phyloP scores from a whole-genome alignment of 2,888 invertebrate genomes.

The Dolichomitus sp. region DNA sequence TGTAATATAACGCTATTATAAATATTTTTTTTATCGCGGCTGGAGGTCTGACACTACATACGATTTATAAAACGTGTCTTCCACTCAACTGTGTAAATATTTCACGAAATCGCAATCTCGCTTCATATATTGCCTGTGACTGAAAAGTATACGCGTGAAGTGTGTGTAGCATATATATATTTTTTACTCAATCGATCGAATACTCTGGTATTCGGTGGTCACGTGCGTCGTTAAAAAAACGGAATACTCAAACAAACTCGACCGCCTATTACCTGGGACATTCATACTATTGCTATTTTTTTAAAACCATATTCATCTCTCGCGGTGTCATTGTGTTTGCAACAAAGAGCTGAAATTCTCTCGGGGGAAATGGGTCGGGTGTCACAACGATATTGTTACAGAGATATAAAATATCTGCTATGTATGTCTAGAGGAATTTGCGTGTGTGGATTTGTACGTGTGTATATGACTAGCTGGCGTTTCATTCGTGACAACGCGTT shows the following conservation, averaged over 20 bases:
- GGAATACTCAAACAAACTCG: slow-evolving; percentile 25
- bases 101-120: slow-evolving; percentile 6
- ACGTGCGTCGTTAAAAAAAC: slow-evolving; percentile 11
- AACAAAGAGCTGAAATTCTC: slow-evolving; percentile 28
- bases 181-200: slow-evolving; percentile 1
- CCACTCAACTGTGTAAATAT: slow-evolving; percentile 33
- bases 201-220: background rate
- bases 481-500: slow-evolving; percentile 36
- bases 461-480: background rate
- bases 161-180: background rate
- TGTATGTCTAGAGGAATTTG: background rate
- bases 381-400: slow-evolving; percentile 44
- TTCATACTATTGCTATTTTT: slow-evolving; percentile 3
- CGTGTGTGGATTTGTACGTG: background rate
- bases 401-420: slow-evolving; percentile 33
- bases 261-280: background rate
- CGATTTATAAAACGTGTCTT: slow-evolving; percentile 8
- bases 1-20: slow-evolving; percentile 9
- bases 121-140: slow-evolving; percentile 3
- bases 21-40: slow-evolving; percentile 17
- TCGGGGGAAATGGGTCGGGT: slow-evolving; percentile 9
- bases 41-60: background rate
- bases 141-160: slow-evolving; percentile 22
- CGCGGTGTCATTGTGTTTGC: slow-evolving; percentile 5
- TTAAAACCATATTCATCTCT: slow-evolving; percentile 4